Base-by-base conservation (phyloP, 2,113 vertebrate genomes). In the Bambusicola thoracicus region DNA sequence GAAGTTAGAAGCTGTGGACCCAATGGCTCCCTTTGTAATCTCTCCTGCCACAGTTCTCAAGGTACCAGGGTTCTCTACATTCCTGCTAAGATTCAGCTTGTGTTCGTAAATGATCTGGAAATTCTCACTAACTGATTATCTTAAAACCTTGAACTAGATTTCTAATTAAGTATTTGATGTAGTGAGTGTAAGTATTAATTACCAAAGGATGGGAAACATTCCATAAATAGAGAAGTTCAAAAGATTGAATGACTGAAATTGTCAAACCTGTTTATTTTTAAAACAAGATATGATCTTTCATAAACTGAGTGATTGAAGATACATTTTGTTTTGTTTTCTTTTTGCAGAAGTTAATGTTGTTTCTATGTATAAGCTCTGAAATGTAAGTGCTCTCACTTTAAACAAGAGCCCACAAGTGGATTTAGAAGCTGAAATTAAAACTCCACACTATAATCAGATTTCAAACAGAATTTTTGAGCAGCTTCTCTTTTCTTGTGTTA, bases 1-100 rank as follows among this genome's bases (percentile, higher is more conserved):
- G 99, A 99, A 99, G 97, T 96, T 99, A 86, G 99, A 99, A 97
- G 99, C 99, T 76, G 98, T 99, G 81, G 98, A 99, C 93, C 99
- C 98, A 13, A 81, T 94, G 92, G 97, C 98, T 96, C 99, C 99
- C 40, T 99, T 99, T 97, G 98, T 97, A 73, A 99, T 99, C 94
- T 98, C 98, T 87, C 99, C 99, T 84, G 99, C 99, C 82, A 99
- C 99, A 67, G 97, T 99, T 94, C 91, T 98, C 94, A 99, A 99
- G 99, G 99, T 99, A 99, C 95, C 36, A 58, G 46, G 2, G 11
- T 10, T 81, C 56, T 77, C 74, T 55, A 72, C 62, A 38, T 73
- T 58, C 58, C 48, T 81, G 51, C 29, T 62, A 17, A 81, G 16
- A 48, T 74, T 83, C 43, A 77, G 0, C 53, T 84, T 81, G 13